Base-by-base conservation (phyloP, 2,797 vertebrate species). In the Chiroxiphia lanceolata region DNA sequence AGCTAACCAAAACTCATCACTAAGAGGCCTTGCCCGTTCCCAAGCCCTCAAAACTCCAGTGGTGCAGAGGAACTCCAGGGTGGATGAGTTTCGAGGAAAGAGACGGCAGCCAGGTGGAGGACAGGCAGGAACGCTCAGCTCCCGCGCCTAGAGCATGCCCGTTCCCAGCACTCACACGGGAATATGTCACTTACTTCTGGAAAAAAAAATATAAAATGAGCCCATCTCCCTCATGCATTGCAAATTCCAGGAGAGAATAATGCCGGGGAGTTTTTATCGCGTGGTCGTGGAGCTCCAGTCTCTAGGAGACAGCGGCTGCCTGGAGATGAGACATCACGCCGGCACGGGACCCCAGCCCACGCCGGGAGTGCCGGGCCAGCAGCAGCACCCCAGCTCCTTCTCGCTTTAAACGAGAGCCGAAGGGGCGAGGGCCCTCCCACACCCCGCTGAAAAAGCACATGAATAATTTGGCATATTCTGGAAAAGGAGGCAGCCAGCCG, bases 161-260 rank as follows among this genome's bases (percentile, higher is more conserved):
- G 13, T 79, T 91, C 70, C 72, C 78, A 83, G 36, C 60, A 9
- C 85, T 68, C 83, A 67, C 87, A 65, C 2, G 21, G 71, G 79
- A 69, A 96, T 48, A 85, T 65, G 72, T 63, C 90, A 89, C 76
- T 95, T 87, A 68, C 85, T 93, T 92, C 60, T 72, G 29, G 63
- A n/a, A 63, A 50, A 81, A 81, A 74, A 71, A 45, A 42, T 26
- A 59, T 47, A 56, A 74, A 94, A 90, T 20, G n/a, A 78, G 38
- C 69, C 75, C 48, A 95, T 81, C 85, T 91, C 80, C 61, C 85
- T 95, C 91, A 94, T 87, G 90, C 90, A 91, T 92, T 85, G 94
- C 91, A 94, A 94, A 96, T 96, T 89, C 48, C 57, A 77, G n/a
- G 56, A 48, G 84, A 90, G 83, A 95, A 95, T 94, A 93, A 94